Base-by-base conservation (phyloP, 2,888 invertebrate genomes). In the Cantharis nigra region DNA sequence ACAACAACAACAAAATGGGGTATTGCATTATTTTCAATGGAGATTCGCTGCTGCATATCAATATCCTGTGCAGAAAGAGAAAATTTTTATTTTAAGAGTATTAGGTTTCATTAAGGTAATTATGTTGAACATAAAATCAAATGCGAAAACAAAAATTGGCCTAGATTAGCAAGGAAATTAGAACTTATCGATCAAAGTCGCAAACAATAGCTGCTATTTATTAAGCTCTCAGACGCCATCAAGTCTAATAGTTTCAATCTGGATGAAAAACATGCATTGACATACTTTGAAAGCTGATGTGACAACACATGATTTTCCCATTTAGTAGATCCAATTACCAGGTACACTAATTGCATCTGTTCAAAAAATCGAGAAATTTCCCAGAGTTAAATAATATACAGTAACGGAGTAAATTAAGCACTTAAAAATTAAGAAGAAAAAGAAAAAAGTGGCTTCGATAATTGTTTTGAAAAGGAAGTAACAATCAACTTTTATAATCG, bases 201-300 rank as follows among this genome's bases (percentile, higher is more conserved):
- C 63, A 20, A 69, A 69, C 74, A 74, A 74, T 69, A 67, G 49
- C 62, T 49, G 69, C 72, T 63, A 70, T 74, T 74, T 63, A 63
- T 28, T 67, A 16, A 67, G 28, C 49, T 67, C 49, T 28, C 63
- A 63, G 62, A 69, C 74, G 74, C 74, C 74, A 74, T 18, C 10
- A 69, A 74, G 74, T 74, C 74, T 74, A 74, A 74, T 74, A 63
- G 74, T 63, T 69, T 74, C 65, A 74, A 70, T 74, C 63, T 63
- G 62, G 10, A 28, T 20, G 16, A 67, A 67, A n/a, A 49, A 33
- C 26, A 67, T 67, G 65, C 33, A 72, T 67, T 63, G 63, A 23
- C 62, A 23, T 23, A 70, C 62, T 18, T 16, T 63, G 16, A 74
- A 49, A 14, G 63, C 30, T 10, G 10, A 63, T 30, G 64, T 3